Evolutionary conservation across 2,888 invertebrate genomes (phyloP), one percentile per base, ranked within the genome.

Genomic region (Eudemis profundana): DNA sequence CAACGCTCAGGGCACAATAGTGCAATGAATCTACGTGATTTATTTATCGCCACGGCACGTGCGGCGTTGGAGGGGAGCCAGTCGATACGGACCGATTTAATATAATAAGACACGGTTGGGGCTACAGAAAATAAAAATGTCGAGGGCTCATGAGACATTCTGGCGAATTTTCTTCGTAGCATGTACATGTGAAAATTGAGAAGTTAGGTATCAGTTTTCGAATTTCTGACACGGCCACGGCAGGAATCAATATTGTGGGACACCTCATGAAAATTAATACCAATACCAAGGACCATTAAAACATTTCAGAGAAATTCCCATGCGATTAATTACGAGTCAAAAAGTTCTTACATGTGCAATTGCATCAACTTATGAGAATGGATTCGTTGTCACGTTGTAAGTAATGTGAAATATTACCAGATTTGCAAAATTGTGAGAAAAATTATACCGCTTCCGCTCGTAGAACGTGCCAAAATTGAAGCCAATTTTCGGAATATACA

Each of bases 21-120:
- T 65, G 62, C 62, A 68, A 62, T 68, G 68, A 68, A 68, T 66
- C 68, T 68, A 50, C 36, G 46, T 66, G 68, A 68, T 68, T 68
- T 68, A 68, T 68, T 61, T 65, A 65, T 60, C 51, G 46, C 19
- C 65, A 29, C 57, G 38, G 63, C 61, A 62, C 62, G 67, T 64
- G 67, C 46, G 49, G 21, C 42, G 44, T 67, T 60, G 64, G 65
- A 65, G 60, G 60, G 59, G 46, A 47, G 65, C 60, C 65, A 65
- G 60, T 65, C 51, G 53, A 59, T 63, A 63, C 49, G 59, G 46
- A 38, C 62, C 40, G 56, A 63, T 60, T 49, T 50, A 17, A 53
- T 46, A 47, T 60, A 61, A 53, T 61, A 61, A 42, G 49, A 63
- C 54, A 49, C 42, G 29, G 42, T 38, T 44, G 57, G 57, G 64